phyloP scores from a whole-genome alignment of 2,113 vertebrate species.

The Gallinago undulata region DNA sequence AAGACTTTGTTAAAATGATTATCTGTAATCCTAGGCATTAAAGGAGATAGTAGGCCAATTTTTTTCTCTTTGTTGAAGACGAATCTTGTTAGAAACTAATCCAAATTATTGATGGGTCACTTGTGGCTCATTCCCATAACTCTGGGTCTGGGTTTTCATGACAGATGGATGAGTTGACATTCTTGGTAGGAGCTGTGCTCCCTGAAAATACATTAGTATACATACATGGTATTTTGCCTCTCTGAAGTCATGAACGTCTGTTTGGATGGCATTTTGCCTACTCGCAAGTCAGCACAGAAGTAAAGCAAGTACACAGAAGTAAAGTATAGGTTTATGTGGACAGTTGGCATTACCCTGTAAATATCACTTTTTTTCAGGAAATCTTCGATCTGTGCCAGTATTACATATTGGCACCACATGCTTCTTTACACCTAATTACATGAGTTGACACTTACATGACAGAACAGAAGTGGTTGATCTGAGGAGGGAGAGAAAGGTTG shows the following conservation, averaged over 20 bases:
- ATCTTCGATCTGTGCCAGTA: neutral
- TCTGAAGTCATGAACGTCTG: conserved; percentile 24
- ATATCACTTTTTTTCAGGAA: conserved; percentile 5
- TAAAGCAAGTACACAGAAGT: conserved; percentile 18
- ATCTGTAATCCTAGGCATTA: neutral
- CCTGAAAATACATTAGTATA: conserved; percentile 1
- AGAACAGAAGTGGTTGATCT: conserved; percentile 6
- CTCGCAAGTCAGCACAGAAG: conserved; percentile 3
- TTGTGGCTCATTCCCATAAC: conserved; percentile 14
- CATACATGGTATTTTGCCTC: conserved; percentile 24
- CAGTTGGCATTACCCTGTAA: conserved; percentile 17
- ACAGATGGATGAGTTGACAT: conserved; percentile 49
- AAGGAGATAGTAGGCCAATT: neutral
- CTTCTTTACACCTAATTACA: conserved; percentile 52
- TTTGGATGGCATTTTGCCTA: conserved; percentile 55
- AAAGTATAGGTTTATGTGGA: neutral
- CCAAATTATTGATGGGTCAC: conserved; percentile 30
- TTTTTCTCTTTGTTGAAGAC: neutral
- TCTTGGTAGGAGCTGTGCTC: conserved; percentile 6
- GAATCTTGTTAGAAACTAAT: conserved; percentile 27
- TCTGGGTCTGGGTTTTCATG: neutral
- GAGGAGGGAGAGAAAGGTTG: neutral
- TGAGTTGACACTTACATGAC: conserved; percentile 5
- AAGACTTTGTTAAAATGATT: neutral
- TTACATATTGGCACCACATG: conserved; percentile 7